Evolutionary conservation across 2,113 vertebrate species (phyloP), one percentile per base, ranked within the genome.

Genomic region (Onychorhynchus coronatus): DNA sequence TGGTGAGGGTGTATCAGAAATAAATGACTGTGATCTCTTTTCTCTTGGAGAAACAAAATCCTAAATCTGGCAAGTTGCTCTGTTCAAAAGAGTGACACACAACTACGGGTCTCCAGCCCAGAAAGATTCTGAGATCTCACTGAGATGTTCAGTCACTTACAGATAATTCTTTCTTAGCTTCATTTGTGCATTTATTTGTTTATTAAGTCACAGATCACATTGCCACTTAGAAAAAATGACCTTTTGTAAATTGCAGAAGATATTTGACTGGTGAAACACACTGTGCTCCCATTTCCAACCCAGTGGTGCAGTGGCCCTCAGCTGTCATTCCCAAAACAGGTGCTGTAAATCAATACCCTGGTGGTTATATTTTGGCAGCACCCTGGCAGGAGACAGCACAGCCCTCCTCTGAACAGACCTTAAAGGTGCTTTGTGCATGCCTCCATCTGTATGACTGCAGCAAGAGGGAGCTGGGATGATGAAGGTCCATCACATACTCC

Each of bases 301-400:
- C 2, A 0, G 47, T 8, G 6, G 35, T 25, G 13, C 24, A 25
- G 49, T 24, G 35, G 56, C 94, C 72, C 74, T 96, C 98, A 98
- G 98, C 98, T 98, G 98, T 98, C 89, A 9, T 85, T 65, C 77
- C 81, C 65, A 4, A 65, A 97, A 97, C 98, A 98, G 98, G 97
- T 98, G 98, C 92, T 95, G 95, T 95, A 94, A 98, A 66, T 77
- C 91, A 94, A 98, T 95, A 97, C 87, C 90, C 50, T 47, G 0
- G 47, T 20, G 44, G 42, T 41, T 86, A 27, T 58, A 62, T 92
- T 93, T 59, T 33, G 7, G 88, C 77, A 65, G 56, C 44, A 33
- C 50, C 58, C 79, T 24, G 14, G 58, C 4, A 24, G 12, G 63
- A 87, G 70, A 63, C 83, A 66, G 91, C 58, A 44, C 82, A 95